Evolutionary conservation across 2,797 vertebrate species (phyloP).

Genomic region (Chrosomus eos): DNA sequence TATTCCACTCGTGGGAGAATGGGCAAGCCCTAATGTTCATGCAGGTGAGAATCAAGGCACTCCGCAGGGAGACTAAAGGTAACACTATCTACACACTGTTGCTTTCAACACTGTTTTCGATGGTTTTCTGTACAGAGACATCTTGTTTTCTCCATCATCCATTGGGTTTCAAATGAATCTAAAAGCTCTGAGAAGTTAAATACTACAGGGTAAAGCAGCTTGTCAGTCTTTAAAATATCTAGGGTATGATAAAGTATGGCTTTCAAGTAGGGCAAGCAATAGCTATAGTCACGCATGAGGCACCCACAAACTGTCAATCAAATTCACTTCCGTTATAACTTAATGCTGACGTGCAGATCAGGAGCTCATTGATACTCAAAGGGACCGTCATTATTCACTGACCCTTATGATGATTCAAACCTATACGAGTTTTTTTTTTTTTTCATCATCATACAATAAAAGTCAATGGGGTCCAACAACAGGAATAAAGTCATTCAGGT

Average conservation of each 20-base stretch:
- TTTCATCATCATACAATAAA: not conserved
- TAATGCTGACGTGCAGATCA: conserved; percentile 30
- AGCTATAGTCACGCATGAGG: conserved; percentile 15
- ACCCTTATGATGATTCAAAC: not conserved
- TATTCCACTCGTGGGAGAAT: conserved; percentile 50
- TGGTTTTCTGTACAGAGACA: not conserved
- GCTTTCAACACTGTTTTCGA: not conserved
- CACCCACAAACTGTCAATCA: conserved; percentile 1
- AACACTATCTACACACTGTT: conserved; percentile 39
- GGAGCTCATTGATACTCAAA: not conserved
- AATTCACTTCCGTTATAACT: not conserved
- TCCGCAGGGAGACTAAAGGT: conserved; percentile 59
- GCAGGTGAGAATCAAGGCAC: conserved; percentile 76
- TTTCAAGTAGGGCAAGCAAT: conserved; percentile 16
- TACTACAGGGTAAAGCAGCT: conserved; percentile 32
- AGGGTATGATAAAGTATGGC: conserved; percentile 42
- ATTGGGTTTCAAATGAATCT: not conserved
- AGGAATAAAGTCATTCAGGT: not conserved
- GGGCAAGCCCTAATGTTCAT: conserved; percentile 65
- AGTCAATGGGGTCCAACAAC: not conserved
- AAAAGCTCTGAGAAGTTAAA: not conserved
- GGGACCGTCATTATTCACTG: not conserved
- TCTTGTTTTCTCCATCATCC: not conserved
- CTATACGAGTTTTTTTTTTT: not conserved
- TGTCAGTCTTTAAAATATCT: not conserved